Base-by-base conservation (phyloP, 2,888 invertebrate genomes). In the Meganola albula region DNA sequence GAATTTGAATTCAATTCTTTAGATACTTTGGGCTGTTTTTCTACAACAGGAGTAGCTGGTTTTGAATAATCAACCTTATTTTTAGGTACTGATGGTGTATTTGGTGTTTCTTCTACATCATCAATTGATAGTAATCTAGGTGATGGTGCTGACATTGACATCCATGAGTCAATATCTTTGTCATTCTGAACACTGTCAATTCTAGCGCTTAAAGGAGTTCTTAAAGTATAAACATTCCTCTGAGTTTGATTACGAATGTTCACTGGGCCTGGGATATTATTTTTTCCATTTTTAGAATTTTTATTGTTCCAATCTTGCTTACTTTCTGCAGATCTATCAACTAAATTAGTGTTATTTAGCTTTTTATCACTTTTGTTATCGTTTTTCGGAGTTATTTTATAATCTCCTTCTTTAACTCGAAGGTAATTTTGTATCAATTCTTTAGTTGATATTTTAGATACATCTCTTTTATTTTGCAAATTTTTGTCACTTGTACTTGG, bases 121-220 rank as follows among this genome's bases (percentile, higher is more conserved):
- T 64, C 66, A 31, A 63, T 43, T 21, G 77, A 73, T 10, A 67
- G 33, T 13, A 63, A 26, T 44, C 74, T 67, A 2, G 87, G 83
- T 4, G 82, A 75, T 8, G 76, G 67, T n/a, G 70, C 72, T 2
- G 80, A 68, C 8, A 84, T 44, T 1, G 86, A 85, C 76, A 87
- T 82, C 87, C 87, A 87, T 1, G 87, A 86, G 44, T 83, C 85
- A 14, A 87, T 63, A 37, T 87, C 87, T 63, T 74, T 82, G 29
- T 87, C 85, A 25, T 76, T 75, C 36, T 83, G 71, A 2, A 84
- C 76, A 18, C 71, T 61, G 25, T 80, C 80, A 31, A 82, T 70
- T 46, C 85, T 73, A 27, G 85, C 80, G 31, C 84, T 85, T 9
- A 74, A 40, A 1, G 83, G 82, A 26, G 64, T 50, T 4, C 51